Percentiles rank a stretch among this genome's conserved stretches.
phyloP scores from a whole-genome alignment of 2,797 vertebrate genomes.

The Artibeus jamaicensis region DNA sequence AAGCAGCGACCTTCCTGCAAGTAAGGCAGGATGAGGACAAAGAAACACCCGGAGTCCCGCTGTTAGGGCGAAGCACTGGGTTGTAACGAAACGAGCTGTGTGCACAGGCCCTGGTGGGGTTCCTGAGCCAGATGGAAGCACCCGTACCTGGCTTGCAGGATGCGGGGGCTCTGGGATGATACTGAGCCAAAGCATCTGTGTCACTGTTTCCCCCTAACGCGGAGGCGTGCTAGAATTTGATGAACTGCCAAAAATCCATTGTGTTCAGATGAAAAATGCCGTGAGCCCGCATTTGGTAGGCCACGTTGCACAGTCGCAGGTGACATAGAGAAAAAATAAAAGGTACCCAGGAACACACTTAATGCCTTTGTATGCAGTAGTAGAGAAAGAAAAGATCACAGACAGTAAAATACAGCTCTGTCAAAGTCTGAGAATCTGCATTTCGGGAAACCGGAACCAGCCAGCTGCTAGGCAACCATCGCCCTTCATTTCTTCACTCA shows the following conservation, averaged over 20 bases:
- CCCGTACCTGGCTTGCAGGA: neutral
- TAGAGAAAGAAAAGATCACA: neutral
- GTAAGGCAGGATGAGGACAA: neutral
- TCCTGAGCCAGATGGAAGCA: neutral
- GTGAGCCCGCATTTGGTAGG: neutral
- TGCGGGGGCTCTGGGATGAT: neutral
- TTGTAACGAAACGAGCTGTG: neutral
- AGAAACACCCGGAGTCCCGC: neutral
- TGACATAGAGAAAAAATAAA: neutral
- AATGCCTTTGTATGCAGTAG: neutral
- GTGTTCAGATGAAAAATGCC: neutral
- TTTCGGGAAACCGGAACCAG: neutral
- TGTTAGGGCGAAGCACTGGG: neutral
- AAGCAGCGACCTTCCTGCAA: neutral
- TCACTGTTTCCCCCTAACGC: neutral
- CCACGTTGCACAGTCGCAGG: neutral
- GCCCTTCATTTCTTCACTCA: neutral
- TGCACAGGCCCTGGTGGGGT: neutral
- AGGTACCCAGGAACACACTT: neutral
- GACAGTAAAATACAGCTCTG: neutral
- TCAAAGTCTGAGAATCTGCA: neutral
- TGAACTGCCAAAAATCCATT: neutral
- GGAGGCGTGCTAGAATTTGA: neutral
- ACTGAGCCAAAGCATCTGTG: neutral
- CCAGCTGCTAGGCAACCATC: neutral